Evolutionary conservation across 2,797 vertebrate species (phyloP).

Genomic region (Argentina silus): DNA sequence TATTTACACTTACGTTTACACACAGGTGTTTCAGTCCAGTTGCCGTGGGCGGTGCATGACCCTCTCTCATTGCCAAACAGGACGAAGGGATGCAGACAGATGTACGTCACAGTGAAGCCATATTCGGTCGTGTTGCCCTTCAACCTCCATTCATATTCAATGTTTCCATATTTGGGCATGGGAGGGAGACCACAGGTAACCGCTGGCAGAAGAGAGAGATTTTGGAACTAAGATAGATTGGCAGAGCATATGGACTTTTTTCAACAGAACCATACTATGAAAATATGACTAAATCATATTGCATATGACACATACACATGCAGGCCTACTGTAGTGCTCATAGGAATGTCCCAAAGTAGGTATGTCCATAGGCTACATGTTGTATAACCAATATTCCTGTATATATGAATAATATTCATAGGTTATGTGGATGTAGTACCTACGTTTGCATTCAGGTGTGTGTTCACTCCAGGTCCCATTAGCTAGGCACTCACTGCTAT

Average conservation of each 20-base stretch:
- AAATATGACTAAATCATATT: too few species aligned
- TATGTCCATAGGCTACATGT: too few species aligned
- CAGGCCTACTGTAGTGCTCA: too few species aligned
- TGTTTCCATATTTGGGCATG: slow-evolving; percentile 69
- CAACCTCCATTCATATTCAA: slow-evolving; percentile 56
- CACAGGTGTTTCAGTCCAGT: slow-evolving; percentile 82
- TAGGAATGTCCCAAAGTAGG: too few species aligned
- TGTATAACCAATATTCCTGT: too few species aligned
- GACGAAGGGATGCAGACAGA: slow-evolving; percentile 73
- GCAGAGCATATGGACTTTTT: too few species aligned
- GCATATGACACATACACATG: too few species aligned
- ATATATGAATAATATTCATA: too few species aligned
- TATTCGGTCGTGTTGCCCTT: slow-evolving; percentile 66
- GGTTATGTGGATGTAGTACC: slow-evolving; percentile 36
- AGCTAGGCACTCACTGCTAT: slow-evolving; percentile 71
- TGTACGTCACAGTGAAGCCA: slow-evolving; percentile 67
- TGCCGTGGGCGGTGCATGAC: slow-evolving; percentile 75
- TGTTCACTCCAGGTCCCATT: slow-evolving; percentile 79
- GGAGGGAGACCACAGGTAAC: slow-evolving; percentile 78
- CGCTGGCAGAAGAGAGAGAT: slow-evolving; percentile 61
- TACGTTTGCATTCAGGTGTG: slow-evolving; percentile 81
- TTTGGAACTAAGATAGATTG: neutral
- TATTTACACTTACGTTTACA: slow-evolving; percentile 77
- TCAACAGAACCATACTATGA: too few species aligned
- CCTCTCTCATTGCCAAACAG: slow-evolving; percentile 78